Evolutionary conservation across 2,888 invertebrate genomes (phyloP), one percentile per base, ranked within the genome.

Genomic region (Heliconius ismenius): DNA sequence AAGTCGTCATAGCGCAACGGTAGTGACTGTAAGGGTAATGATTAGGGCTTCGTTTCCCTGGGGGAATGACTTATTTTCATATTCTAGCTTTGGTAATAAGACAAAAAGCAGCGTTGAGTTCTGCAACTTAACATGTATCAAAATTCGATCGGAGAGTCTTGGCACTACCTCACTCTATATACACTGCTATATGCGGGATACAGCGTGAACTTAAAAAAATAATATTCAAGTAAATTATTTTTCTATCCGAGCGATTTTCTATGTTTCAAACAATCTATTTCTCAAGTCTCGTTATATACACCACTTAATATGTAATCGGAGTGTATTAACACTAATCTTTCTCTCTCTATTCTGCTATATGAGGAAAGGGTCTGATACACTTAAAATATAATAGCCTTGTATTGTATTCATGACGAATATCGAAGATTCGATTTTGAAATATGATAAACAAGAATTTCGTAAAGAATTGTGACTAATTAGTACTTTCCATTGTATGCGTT

Each of bases 401-500:
- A 39, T 67, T 43, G 13, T 39, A 39, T n/a, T n/a, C n/a, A n/a
- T 67, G 67, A 67, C 24, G 67, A 24, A 67, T 24, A 24, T 67
- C 13, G 24, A 24, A 43, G 67, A 9, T 67, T 67, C 67, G 1
- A 67, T 67, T 67, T 39, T 39, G 67, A 39, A 67, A 67, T 67
- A 67, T 62, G 13, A 62, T 62, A 10, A 62, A 15, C 2, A 62
- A 62, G 62, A 26, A 62, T 43, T 39, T 67, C 24, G 24, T 43
- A 18, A 43, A 67, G 65, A 24, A 39, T 24, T 39, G 39, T 67
- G 67, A 67, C 67, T 67, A 67, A 43, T 39, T 67, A 39, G 67
- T 43, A 67, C 67, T 67, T 67, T 67, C 39, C 39, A 24, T 2
- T 13, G 4, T 10, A 32, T 54, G 54, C 21, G 63, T 64, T 32